Base-by-base conservation (phyloP, 2,888 invertebrate species). In the Drosophila borborema region DNA sequence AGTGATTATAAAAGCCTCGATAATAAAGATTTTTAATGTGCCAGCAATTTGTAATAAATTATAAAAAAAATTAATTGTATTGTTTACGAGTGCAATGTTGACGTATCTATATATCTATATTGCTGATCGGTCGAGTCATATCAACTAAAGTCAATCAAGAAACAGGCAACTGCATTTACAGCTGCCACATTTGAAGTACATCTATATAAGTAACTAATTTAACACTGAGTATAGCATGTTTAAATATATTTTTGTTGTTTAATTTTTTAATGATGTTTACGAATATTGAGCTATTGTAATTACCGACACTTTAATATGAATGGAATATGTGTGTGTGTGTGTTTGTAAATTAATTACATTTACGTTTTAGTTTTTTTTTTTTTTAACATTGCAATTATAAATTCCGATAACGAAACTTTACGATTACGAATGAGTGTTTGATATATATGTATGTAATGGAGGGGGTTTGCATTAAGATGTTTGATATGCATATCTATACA, bases 231-330 rank as follows among this genome's bases (percentile, higher is more conserved):
- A 70, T 74, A 74, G 53, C 63, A 65, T 58, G 43, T 63, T 51
- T 64, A 54, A 45, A 12, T 67, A 49, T 51, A 31, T 55, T 18
- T 56, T 18, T 40, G 18, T 43, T 53, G 34, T 43, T 53, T 38
- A 48, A 48, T 46, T 46, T n/a, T 53, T 31, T 54, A 54, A 62
- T 60, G 31, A 18, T 60, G 40, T 60, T 59, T 40, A 43, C 41
- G 54, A 58, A 55, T 71, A 60, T 74, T 68, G 56, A 64, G 64
- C 48, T 79, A 79, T 68, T 79, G 74, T 54, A 75, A 77, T 75
- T 77, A 61, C 38, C 43, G 51, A 56, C 46, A 64, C 71, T 73
- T 54, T 16, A 59, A 31, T 49, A 23, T 61, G 49, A 43, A 62
- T 71, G 55, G 28, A 28, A 48, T 41, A 54, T 70, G 16, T 69